phyloP scores from a whole-genome alignment of 2,888 invertebrate species.

The Erebia aethiops region DNA sequence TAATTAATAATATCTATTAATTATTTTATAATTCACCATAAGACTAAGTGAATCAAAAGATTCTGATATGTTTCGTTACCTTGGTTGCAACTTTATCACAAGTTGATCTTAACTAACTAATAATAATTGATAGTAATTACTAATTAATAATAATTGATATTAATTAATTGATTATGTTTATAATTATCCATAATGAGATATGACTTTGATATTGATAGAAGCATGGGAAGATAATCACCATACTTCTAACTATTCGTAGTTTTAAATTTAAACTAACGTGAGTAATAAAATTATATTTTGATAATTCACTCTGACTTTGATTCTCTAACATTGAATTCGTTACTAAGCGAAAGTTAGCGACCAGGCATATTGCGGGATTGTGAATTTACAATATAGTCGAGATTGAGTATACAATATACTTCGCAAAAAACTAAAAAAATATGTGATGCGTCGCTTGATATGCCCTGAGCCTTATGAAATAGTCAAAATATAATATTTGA shows the following conservation, averaged over 20 bases:
- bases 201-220: slow-evolving; percentile 69
- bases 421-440: no score
- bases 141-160: slow-evolving; percentile 79
- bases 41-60: slow-evolving; percentile 85
- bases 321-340: no score
- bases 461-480: no score
- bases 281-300: no score
- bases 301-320: no score
- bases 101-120: slow-evolving; percentile 78
- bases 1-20: slow-evolving; percentile 19
- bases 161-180: slow-evolving; percentile 63
- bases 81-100: slow-evolving; percentile 86
- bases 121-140: slow-evolving; percentile 74
- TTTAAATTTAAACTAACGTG: background rate
- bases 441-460: no score
- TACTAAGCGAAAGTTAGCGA: no score
- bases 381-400: no score
- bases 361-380: no score
- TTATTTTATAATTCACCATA: slow-evolving; percentile 45
- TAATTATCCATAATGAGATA: slow-evolving; percentile 49
- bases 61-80: slow-evolving; percentile 89
- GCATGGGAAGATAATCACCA: slow-evolving; percentile 49
- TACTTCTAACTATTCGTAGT: background rate
- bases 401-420: no score
- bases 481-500: no score